phyloP scores from a whole-genome alignment of 2,797 vertebrate species.

The Sebastiscus tertius region DNA sequence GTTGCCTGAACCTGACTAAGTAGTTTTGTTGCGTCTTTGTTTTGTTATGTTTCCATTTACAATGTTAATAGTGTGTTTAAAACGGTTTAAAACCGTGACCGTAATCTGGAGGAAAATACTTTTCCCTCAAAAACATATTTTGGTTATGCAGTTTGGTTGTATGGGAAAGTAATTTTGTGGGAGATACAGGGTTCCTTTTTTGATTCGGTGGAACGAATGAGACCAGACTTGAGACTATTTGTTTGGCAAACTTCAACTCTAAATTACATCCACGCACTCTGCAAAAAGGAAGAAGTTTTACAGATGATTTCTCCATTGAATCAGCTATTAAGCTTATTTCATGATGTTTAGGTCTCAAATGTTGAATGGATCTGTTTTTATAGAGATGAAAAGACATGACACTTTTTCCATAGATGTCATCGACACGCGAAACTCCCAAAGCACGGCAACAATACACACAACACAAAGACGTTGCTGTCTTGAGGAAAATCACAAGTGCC shows the following conservation, averaged over 20 bases:
- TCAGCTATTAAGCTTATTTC: background rate
- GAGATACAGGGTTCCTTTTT: too few relatives aligned
- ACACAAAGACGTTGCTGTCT: background rate
- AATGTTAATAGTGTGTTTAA: too few relatives aligned
- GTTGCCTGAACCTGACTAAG: too few relatives aligned
- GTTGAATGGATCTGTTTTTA: background rate
- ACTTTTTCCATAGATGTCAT: background rate
- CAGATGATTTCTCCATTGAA: fast-evolving
- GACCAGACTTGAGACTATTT: background rate
- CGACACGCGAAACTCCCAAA: background rate
- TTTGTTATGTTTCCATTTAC: too few relatives aligned
- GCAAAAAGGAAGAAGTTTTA: background rate
- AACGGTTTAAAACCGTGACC: too few relatives aligned
- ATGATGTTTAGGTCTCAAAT: background rate
- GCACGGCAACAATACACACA: background rate
- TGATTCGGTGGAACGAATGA: background rate
- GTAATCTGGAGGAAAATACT: too few relatives aligned
- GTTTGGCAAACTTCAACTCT: background rate
- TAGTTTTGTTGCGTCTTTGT: too few relatives aligned
- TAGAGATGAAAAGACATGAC: background rate
- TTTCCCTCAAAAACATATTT: too few relatives aligned
- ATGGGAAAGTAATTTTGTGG: too few relatives aligned
- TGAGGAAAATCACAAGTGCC: background rate
- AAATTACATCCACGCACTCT: background rate
- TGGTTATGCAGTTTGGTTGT: too few relatives aligned